Evolutionary conservation across 2,888 invertebrate species (phyloP), one percentile per base, ranked within the genome.

Genomic region (Latheticus oryzae): DNA sequence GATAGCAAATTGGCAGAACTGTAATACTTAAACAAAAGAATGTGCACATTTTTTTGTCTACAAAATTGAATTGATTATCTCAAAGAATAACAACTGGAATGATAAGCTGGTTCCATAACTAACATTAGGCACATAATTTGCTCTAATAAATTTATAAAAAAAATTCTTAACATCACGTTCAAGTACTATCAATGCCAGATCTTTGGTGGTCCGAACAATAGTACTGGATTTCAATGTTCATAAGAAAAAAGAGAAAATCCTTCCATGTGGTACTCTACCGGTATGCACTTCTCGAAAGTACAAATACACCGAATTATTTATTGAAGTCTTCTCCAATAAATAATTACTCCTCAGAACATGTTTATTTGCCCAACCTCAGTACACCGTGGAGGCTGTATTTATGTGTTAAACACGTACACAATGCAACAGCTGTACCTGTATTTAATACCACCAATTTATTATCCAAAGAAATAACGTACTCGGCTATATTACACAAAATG

Each of bases 381-480:
- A 15, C 42, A 42, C 42, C 42, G 42, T 32, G 15, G 45, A 47
- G 45, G 32, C 48, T 48, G 48, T 48, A 48, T 48, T 48, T 48
- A 48, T 48, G 48, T 48, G 35, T 48, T 48, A 48, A 48, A 48
- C 48, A 48, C 37, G 48, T 48, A 48, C 48, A 48, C 48, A 48
- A 48, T 48, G 50, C 50, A 50, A 50, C 37, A 50, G 50, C 50
- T 50, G 37, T 38, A 38, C 38, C 38, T 50, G 50, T 50, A 50
- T 50, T 37, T 38, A 50, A 38, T 50, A 50, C 50, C 37, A 4
- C 16, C 50, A 28, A 50, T 50, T 50, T 50, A 50, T 50, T 37
- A 50, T 50, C 26, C 48, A 37, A 50, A 37, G 37, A 24, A 48
- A 35, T 48, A 48, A 48, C 48, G 48, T 13, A 48, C 48, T 23